phyloP scores from a whole-genome alignment of 2,797 vertebrate species.

The Cossypha polioptera region DNA sequence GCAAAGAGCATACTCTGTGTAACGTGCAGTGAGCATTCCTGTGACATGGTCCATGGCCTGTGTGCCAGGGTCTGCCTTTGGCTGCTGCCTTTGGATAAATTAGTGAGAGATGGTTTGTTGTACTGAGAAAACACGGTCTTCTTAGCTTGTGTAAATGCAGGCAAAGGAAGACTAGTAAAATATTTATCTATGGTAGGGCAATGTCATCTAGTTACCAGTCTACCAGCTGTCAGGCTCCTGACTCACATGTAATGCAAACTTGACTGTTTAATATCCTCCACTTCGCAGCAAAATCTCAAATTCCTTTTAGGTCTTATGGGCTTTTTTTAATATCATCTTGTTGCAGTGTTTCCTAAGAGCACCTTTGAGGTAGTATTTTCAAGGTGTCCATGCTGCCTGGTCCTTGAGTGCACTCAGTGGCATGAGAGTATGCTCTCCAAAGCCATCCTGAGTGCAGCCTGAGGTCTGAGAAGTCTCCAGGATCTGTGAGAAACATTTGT shows the following conservation, averaged over 20 bases:
- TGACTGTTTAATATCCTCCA: not conserved
- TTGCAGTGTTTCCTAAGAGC: not conserved
- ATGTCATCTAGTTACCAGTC: conserved; percentile 21
- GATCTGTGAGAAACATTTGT: not conserved
- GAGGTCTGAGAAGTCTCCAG: conserved; percentile 9
- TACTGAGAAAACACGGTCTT: not conserved
- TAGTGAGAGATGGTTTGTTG: not conserved
- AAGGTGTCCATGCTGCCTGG: not conserved
- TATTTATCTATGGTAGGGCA: conserved; percentile 48
- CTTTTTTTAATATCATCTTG: not conserved
- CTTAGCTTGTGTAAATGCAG: not conserved
- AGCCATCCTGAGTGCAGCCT: not conserved
- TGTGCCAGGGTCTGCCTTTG: not conserved
- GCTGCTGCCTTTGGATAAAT: not conserved
- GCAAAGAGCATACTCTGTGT: not conserved
- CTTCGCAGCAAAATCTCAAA: conserved; percentile 5
- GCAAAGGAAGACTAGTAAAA: not conserved
- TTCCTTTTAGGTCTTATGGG: not conserved
- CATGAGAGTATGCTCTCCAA: not conserved
- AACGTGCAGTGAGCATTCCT: accelerated
- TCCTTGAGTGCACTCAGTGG: not conserved
- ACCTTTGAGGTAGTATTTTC: not conserved
- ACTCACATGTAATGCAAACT: conserved; percentile 2
- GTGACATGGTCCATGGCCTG: not conserved
- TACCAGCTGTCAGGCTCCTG: conserved; percentile 49